Evolutionary conservation across 1,140 invertebrate genomes (phyloP).

Genomic region (Rhopalosiphum padi): DNA sequence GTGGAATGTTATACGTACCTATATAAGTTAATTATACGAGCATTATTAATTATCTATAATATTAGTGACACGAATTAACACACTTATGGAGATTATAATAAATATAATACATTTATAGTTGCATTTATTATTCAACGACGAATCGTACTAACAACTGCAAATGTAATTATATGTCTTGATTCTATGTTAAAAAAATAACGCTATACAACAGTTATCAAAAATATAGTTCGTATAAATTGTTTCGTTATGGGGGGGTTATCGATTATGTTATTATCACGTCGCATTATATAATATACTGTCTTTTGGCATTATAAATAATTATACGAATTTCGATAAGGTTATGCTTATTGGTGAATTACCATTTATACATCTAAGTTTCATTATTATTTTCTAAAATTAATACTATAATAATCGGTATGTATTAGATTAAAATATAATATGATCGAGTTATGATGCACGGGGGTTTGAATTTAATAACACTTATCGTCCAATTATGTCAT

Average conservation of each 20-base stretch:
- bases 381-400: background rate
- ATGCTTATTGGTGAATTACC: background rate
- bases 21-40: background rate
- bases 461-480: background rate
- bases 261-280: background rate
- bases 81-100: background rate
- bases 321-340: background rate
- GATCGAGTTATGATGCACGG: background rate
- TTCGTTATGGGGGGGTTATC: background rate
- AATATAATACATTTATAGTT: background rate
- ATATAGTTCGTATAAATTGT: background rate
- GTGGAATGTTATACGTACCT: background rate
- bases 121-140: background rate
- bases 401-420: background rate
- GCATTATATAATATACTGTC: background rate
- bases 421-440: background rate
- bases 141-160: background rate
- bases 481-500: background rate
- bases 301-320: background rate
- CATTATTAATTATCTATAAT: no score
- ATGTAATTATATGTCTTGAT: background rate
- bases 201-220: background rate
- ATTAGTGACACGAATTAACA: no score
- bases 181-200: background rate
- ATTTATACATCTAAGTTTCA: background rate